Evolutionary conservation across 2,888 invertebrate species (phyloP).

Genomic region (Liopterus haemorrhoidalis): DNA sequence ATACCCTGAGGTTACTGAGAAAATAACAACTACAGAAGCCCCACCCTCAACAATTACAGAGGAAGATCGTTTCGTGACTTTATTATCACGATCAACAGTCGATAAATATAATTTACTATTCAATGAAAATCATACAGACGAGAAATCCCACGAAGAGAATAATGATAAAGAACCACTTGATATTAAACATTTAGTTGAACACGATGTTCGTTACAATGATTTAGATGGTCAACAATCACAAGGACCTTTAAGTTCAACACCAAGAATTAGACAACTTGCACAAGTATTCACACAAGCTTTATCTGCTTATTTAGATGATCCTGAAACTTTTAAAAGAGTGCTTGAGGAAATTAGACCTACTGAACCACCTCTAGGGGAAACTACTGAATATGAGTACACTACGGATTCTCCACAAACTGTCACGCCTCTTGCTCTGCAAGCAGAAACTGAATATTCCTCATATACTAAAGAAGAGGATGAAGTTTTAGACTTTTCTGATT

Average conservation of each 20-base stretch:
- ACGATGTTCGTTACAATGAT: constrained; percentile 41
- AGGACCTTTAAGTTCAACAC: constrained; percentile 52
- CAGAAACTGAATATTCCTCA: constrained; percentile 51
- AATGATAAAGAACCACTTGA: constrained; percentile 9
- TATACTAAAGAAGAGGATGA: constrained; percentile 65
- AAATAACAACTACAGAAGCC: constrained; percentile 41
- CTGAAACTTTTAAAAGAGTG: constrained; percentile 71
- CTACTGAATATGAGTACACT: constrained; percentile 37
- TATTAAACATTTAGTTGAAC: constrained; percentile 16
- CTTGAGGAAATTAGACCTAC: constrained; percentile 73
- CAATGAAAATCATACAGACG: constrained; percentile 38
- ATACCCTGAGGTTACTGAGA: constrained; percentile 17
- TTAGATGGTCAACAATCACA: constrained; percentile 59
- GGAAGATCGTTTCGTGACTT: constrained; percentile 52
- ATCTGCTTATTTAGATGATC: constrained; percentile 76
- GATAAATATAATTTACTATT: constrained; percentile 55
- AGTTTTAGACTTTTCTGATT: constrained; percentile 71
- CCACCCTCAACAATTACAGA: constrained; percentile 35
- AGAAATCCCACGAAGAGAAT: constrained; percentile 26
- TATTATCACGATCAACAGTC: constrained; percentile 63
- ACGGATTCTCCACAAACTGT: constrained; percentile 40
- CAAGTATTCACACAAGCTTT: constrained; percentile 79
- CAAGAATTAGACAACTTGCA: constrained; percentile 72
- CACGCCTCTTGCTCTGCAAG: constrained; percentile 41
- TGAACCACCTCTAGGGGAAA: constrained; percentile 54